Conservation (phyloP, 2,888 invertebrate genomes). For the Eupithecia dodoneata region DNA sequence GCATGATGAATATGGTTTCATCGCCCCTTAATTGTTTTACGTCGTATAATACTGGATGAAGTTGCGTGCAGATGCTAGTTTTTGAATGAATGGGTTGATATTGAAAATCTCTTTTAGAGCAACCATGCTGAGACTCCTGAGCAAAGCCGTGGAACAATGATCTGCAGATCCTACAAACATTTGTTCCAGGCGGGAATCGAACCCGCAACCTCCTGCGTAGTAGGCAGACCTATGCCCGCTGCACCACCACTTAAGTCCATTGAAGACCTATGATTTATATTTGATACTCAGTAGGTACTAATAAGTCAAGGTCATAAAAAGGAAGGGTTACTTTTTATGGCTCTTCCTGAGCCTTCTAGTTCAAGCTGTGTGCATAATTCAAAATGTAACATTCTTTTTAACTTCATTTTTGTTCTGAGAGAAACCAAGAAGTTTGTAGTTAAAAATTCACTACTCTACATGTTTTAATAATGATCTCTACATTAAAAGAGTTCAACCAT, state of each 20-base stretch:
- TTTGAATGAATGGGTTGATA: neutral
- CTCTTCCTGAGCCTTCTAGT: conserved; percentile 2
- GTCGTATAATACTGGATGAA: neutral
- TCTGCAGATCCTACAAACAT: too few relatives aligned
- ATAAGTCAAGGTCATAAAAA: neutral
- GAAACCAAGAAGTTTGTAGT: neutral
- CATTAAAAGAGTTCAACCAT: neutral
- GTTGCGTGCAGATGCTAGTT: neutral
- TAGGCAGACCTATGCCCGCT: too few relatives aligned
- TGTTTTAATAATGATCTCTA: neutral
- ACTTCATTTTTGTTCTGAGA: neutral
- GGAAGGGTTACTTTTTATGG: neutral
- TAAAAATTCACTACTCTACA: neutral
- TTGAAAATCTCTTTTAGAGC: neutral
- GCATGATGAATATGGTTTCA: too few relatives aligned
- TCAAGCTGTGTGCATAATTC: neutral
- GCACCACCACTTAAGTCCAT: too few relatives aligned
- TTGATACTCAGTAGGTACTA: neutral
- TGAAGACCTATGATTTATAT: neutral
- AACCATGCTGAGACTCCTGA: neutral
- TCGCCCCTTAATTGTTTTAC: too few relatives aligned
- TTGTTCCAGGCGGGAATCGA: too few relatives aligned
- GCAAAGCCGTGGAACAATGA: too few relatives aligned
- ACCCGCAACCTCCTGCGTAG: too few relatives aligned
- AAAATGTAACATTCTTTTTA: neutral